Evolutionary conservation across 2,797 vertebrate species (phyloP).

Genomic region (Channallabes apus): DNA sequence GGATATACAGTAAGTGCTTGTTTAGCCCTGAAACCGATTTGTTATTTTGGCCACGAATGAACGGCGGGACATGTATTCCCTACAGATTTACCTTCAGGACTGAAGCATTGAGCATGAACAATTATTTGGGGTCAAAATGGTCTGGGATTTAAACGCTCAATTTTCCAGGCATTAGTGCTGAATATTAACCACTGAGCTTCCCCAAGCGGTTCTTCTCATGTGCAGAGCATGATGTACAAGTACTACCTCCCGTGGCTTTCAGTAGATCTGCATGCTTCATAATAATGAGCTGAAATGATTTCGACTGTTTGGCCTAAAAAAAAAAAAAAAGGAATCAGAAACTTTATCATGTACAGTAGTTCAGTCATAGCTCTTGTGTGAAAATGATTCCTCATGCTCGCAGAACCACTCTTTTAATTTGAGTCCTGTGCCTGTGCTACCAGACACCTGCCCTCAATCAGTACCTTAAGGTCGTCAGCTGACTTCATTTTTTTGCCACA

Average conservation of each 20-base stretch:
- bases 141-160: neutral
- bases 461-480: no score
- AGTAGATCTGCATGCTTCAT: neutral
- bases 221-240: neutral
- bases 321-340: no score
- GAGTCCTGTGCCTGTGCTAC: no score
- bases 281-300: neutral
- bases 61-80: neutral
- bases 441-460: no score
- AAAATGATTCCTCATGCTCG: no score
- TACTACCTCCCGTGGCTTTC: neutral
- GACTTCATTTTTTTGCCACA: no score
- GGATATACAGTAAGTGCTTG: neutral
- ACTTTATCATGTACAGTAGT: no score
- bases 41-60: neutral
- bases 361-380: no score
- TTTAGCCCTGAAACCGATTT: neutral
- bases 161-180: neutral
- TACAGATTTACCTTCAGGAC: neutral
- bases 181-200: neutral
- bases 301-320: no score
- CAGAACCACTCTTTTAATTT: no score
- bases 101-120: neutral
- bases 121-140: neutral
- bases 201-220: neutral